Conservation (phyloP, 1,140 invertebrate species). For the Drosophila ambigua region DNA sequence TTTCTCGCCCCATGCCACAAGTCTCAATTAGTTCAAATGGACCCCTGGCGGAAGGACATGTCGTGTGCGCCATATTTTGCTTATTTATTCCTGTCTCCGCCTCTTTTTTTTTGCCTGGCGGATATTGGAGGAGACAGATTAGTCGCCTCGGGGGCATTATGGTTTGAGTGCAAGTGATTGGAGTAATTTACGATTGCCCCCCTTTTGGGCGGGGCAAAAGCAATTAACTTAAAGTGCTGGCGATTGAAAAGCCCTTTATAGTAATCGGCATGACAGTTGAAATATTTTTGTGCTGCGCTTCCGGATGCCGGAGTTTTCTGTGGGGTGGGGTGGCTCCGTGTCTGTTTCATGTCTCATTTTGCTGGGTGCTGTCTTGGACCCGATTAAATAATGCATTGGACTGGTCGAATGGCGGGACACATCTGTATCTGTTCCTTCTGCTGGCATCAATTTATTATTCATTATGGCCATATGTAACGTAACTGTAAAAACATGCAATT, state of each 20-base stretch:
- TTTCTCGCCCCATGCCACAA: slow-evolving; percentile 30
- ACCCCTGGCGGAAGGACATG: slow-evolving; percentile 51
- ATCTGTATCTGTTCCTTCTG: slow-evolving; percentile 38
- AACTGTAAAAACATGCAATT: slow-evolving; percentile 59
- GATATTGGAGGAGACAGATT: background rate
- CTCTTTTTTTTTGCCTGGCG: background rate
- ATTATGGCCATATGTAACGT: slow-evolving; percentile 59
- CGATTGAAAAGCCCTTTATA: no score
- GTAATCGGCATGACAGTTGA: no score
- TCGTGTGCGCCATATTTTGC: slow-evolving; percentile 44
- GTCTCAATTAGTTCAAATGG: slow-evolving; percentile 63
- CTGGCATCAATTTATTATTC: slow-evolving; percentile 75
- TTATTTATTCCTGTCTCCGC: slow-evolving; percentile 13
- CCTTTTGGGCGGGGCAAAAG: no score
- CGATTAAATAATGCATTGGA: slow-evolving; percentile 62
- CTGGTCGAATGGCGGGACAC: slow-evolving; percentile 22
- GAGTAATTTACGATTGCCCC: no score
- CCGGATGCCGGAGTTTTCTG: no score
- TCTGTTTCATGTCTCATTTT: background rate
- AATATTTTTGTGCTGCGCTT: no score
- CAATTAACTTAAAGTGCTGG: no score
- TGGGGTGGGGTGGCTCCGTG: no score
- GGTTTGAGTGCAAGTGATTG: background rate
- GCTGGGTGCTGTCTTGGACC: slow-evolving; percentile 30
- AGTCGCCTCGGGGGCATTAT: background rate